Percentiles rank a stretch among this genome's conserved stretches.
Conservation (phyloP, 2,888 invertebrate species). For the Meteorus cinctellus region DNA sequence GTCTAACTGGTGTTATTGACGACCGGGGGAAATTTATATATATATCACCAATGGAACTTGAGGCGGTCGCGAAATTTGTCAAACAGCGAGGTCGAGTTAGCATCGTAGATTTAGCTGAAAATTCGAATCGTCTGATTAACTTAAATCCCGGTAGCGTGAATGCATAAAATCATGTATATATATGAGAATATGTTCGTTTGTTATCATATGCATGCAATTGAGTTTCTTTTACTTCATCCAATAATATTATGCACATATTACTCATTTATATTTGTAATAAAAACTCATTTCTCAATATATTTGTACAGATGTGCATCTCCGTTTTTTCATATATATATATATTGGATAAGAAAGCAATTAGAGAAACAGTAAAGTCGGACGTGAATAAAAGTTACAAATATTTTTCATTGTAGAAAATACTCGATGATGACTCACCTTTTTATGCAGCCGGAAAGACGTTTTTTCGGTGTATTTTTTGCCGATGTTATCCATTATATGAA, state of each 20-base stretch:
- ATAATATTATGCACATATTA: neutral
- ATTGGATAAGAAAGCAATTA: neutral
- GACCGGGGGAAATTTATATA: slow-evolving; percentile 99
- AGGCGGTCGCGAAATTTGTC: slow-evolving; percentile 96
- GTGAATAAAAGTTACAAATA: too few species aligned
- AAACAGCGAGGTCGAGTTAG: slow-evolving; percentile 95
- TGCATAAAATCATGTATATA: neutral
- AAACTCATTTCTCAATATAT: neutral
- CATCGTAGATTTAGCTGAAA: slow-evolving; percentile 93
- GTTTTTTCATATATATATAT: neutral
- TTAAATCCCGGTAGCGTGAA: slow-evolving; percentile 76
- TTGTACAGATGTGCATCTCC: neutral
- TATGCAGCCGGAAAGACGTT: too few species aligned
- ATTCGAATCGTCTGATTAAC: slow-evolving; percentile 93
- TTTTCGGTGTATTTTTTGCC: too few species aligned
- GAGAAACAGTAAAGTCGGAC: neutral
- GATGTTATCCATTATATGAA: too few species aligned
- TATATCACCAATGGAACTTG: slow-evolving; percentile 91
- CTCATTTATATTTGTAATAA: neutral
- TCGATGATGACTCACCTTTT: too few species aligned
- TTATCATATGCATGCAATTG: neutral
- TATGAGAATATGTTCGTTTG: neutral
- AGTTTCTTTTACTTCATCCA: neutral
- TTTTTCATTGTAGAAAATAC: too few species aligned
- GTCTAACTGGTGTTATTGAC: slow-evolving; percentile 96